A percentile compares a stretch with the other conserved stretches of the same genome.
Conservation (phyloP, 2,888 invertebrate genomes). For the Drosophila flavopinicola region DNA sequence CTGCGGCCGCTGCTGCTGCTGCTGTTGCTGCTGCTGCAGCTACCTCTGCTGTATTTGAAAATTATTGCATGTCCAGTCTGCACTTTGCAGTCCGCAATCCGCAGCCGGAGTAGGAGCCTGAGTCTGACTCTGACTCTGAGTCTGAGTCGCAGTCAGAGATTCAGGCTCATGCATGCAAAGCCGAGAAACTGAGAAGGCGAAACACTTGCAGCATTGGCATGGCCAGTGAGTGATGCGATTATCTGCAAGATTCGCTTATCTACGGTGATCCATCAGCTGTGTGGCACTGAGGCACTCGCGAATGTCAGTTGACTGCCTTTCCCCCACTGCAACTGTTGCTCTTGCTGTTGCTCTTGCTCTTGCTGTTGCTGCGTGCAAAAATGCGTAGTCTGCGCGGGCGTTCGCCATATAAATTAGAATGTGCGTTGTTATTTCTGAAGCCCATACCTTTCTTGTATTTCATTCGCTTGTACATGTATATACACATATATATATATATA, state of each 20-base stretch:
- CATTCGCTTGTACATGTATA: neutral
- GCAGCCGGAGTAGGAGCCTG: no score
- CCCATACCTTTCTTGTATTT: constrained; percentile 18
- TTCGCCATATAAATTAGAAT: constrained; percentile 77
- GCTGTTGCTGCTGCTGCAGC: constrained; percentile 22
- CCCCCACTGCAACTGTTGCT: constrained; percentile 9
- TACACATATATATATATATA: constrained; percentile 1
- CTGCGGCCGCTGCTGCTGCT: constrained; percentile 16
- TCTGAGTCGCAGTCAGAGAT: constrained; percentile 19
- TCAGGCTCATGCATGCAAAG: constrained; percentile 51
- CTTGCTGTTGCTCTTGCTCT: constrained; percentile 10
- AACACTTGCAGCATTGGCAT: constrained; percentile 70
- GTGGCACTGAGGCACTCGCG: constrained; percentile 64
- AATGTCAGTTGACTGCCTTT: constrained; percentile 55
- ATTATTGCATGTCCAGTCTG: constrained; percentile 77
- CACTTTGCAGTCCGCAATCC: constrained; percentile 29
- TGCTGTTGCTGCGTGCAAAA: constrained; percentile 68
- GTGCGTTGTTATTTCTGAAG: constrained; percentile 48
- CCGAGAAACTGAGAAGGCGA: constrained; percentile 64
- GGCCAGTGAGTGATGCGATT: constrained; percentile 82
- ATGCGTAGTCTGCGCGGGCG: constrained; percentile 79
- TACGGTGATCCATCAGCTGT: constrained; percentile 82
- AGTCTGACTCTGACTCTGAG: constrained; percentile 19
- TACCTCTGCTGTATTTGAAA: constrained; percentile 72
- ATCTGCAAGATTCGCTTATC: constrained; percentile 82